Conservation (phyloP, 35 echinoderm and acorn worm species). For the Ophioderma brevispina region DNA sequence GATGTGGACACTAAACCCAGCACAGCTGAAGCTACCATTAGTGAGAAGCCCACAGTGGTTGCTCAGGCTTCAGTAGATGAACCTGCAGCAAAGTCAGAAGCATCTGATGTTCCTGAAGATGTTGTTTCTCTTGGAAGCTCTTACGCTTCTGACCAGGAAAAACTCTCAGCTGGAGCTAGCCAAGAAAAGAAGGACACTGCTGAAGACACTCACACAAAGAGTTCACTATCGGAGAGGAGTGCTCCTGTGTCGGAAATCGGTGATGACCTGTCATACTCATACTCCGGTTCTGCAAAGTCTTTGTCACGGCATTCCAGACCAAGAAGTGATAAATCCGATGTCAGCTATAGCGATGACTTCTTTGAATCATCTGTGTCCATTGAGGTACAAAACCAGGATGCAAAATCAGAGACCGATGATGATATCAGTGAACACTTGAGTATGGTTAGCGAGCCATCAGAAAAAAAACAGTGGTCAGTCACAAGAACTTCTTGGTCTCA, state of each 20-base stretch:
- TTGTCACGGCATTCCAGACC: neutral
- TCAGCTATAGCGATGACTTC: constrained; percentile 82
- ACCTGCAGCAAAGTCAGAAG: neutral
- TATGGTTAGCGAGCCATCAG: constrained; percentile 62
- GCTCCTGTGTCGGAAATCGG: neutral
- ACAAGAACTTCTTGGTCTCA: constrained; percentile 40
- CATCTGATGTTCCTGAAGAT: constrained; percentile 62
- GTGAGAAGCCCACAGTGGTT: neutral
- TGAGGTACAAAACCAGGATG: constrained; percentile 28
- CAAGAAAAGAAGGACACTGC: constrained; percentile 2
- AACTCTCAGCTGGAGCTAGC: neutral
- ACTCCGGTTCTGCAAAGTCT: constrained; percentile 6
- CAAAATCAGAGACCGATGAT: constrained; percentile 83
- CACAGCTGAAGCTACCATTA: neutral
- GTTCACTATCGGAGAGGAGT: neutral
- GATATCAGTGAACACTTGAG: constrained; percentile 98
- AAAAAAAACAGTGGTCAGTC: constrained; percentile 46
- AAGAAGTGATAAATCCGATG: constrained; percentile 40
- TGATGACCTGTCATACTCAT: constrained; percentile 8
- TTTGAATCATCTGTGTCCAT: constrained; percentile 57
- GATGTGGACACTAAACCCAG: too few species aligned
- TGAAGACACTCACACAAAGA: neutral
- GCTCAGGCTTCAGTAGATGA: neutral
- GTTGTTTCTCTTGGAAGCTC: constrained; percentile 51
- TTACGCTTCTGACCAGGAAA: constrained; percentile 15